phyloP scores from a whole-genome alignment of 2,113 vertebrate species.

The Bos javanicus region DNA sequence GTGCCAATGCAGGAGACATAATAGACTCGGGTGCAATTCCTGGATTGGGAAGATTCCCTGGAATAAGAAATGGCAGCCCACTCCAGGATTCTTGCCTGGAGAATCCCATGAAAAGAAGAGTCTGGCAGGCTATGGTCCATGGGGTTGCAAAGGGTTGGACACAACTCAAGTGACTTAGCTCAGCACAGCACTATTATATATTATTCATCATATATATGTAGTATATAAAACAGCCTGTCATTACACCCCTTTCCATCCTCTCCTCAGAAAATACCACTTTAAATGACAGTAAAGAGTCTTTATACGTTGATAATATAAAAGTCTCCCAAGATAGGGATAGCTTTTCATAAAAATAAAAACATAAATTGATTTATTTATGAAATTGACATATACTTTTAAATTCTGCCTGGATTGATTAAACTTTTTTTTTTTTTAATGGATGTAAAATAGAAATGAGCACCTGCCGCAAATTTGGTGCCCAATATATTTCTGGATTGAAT shows the following conservation, averaged over 20 bases:
- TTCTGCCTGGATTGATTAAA: background rate
- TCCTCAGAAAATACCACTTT: background rate
- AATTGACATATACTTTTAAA: background rate
- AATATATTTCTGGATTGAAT: background rate
- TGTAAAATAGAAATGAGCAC: background rate
- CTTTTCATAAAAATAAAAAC: background rate
- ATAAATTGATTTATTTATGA: background rate
- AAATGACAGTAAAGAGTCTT: background rate
- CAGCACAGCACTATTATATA: background rate
- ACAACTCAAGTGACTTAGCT: background rate
- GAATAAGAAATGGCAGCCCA: background rate
- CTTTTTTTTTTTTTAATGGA: background rate
- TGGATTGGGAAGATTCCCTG: background rate
- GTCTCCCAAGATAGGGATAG: background rate
- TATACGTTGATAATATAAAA: background rate
- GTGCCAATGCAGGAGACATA: background rate
- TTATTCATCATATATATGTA: background rate
- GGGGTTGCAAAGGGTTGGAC: no score
- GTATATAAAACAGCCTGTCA: background rate
- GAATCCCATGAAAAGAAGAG: no score
- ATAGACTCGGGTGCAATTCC: background rate
- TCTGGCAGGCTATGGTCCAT: no score
- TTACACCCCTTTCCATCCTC: background rate
- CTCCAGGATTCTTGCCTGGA: no score
- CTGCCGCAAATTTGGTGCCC: background rate